Conservation (phyloP, 2,797 vertebrate species). For the Smutsia temminckii region DNA sequence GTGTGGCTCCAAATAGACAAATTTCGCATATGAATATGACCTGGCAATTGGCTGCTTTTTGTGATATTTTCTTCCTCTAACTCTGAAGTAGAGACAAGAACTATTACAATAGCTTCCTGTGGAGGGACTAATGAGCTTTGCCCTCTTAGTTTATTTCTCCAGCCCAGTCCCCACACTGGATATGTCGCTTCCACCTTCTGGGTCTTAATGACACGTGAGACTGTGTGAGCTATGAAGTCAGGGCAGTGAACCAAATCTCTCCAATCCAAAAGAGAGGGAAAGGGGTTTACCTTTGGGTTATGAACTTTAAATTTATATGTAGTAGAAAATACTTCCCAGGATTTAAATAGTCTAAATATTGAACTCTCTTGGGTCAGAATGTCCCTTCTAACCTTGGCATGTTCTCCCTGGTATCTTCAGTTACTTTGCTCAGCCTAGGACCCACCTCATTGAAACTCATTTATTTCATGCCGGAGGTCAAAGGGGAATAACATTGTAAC, state of each 20-base stretch:
- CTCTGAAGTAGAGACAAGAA: background rate
- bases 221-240: background rate
- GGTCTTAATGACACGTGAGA: background rate
- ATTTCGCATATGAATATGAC: background rate
- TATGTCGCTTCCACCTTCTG: background rate
- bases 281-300: background rate
- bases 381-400: background rate
- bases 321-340: background rate
- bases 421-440: background rate
- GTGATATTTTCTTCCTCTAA: background rate
- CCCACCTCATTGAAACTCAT: background rate
- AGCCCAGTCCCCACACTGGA: background rate
- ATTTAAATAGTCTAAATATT: background rate
- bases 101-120: background rate
- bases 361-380: background rate
- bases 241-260: background rate
- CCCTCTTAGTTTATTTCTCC: background rate
- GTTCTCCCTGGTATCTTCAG: background rate
- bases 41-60: background rate
- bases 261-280: background rate
- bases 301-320: background rate
- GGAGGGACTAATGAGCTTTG: background rate
- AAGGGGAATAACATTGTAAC: background rate
- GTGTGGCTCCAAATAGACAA: background rate
- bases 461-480: background rate